phyloP scores from a whole-genome alignment of 2,888 invertebrate genomes.

The Hypsopygia costalis region DNA sequence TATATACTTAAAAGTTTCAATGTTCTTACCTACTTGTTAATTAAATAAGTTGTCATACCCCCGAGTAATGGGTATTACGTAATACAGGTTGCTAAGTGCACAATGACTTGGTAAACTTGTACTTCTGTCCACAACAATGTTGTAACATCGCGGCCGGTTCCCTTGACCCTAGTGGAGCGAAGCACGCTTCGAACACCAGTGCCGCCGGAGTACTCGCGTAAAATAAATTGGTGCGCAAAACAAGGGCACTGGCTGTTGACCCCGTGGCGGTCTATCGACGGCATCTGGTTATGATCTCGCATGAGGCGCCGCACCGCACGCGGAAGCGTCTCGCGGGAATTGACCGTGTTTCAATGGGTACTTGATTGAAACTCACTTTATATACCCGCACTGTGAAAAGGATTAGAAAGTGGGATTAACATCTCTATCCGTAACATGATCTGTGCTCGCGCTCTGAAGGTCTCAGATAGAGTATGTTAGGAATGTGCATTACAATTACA shows the following conservation, averaged over 20 bases:
- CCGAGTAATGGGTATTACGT: background rate
- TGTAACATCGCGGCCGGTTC: conserved; percentile 29
- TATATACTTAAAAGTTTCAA: no score
- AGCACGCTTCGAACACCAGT: conserved; percentile 27
- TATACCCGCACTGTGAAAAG: conserved; percentile 40
- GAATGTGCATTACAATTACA: conserved; percentile 4
- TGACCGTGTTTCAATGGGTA: conserved; percentile 71
- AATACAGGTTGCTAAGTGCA: conserved; percentile 8
- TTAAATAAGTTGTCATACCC: no score
- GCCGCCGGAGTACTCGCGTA: conserved; percentile 35
- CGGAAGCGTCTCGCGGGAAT: conserved; percentile 64
- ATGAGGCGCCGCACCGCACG: conserved; percentile 56
- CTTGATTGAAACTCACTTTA: conserved; percentile 50
- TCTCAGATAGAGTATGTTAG: conserved; percentile 3
- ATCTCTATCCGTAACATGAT: conserved; percentile 28
- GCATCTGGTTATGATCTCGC: conserved; percentile 77
- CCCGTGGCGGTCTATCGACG: conserved; percentile 72
- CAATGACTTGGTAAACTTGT: conserved; percentile 1
- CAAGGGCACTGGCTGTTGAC: conserved; percentile 78
- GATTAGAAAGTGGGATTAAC: conserved; percentile 54
- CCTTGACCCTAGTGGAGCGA: conserved; percentile 49
- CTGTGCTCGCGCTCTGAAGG: conserved; percentile 31
- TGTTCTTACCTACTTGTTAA: no score
- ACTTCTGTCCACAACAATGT: conserved; percentile 12
- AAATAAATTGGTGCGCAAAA: conserved; percentile 71